A percentile compares a stretch with the other conserved stretches of the same genome.
These are phyloP conservation scores for Sympetrum striolatum DNA, from an alignment of 2,888 invertebrate species.

Conservation along the genomic window DNA sequence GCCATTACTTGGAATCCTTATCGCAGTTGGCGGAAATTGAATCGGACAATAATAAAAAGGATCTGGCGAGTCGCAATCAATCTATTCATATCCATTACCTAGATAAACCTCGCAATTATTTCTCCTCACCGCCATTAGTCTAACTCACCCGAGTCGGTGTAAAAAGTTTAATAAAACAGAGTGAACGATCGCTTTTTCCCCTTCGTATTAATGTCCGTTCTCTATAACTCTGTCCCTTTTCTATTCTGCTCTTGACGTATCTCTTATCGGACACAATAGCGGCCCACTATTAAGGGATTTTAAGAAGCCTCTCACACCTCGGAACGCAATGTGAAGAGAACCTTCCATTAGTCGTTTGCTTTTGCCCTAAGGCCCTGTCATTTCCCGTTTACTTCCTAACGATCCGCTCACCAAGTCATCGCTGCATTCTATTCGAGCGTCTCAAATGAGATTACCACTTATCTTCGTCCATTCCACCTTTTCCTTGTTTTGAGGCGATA, in stretches of 20 bases:
- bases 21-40: neutral
- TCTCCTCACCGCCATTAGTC: neutral
- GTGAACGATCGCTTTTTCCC: neutral
- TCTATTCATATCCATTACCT: neutral
- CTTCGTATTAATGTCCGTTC: neutral
- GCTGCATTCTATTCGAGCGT: no score
- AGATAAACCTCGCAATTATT: neutral
- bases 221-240: neutral
- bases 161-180: neutral
- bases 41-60: neutral
- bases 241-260: neutral
- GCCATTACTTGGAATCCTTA: neutral
- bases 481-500: no score
- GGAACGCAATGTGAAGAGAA: neutral
- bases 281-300: neutral
- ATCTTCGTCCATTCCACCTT: no score
- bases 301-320: neutral
- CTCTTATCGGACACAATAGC: conserved; percentile 17
- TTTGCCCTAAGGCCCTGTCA: neutral
- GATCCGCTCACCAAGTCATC: neutral
- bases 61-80: neutral
- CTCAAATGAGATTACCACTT: no score
- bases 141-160: neutral
- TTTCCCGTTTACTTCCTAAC: neutral
- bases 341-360: neutral